phyloP scores from a whole-genome alignment of 2,888 invertebrate species.

The Mimas tiliae region DNA sequence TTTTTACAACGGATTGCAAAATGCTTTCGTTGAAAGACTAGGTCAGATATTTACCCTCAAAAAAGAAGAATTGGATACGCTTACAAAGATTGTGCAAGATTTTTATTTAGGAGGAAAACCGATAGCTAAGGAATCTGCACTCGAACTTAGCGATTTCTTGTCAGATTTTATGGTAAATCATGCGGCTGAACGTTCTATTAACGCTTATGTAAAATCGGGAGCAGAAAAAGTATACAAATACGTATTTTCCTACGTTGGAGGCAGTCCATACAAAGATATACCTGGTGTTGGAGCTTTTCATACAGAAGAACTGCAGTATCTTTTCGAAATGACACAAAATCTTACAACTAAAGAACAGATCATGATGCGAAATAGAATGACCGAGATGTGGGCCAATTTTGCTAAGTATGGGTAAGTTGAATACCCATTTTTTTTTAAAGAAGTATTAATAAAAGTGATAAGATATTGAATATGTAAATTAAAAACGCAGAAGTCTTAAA shows the following conservation, averaged over 20 bases:
- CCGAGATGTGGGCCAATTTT: constrained; percentile 59
- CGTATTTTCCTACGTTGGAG: constrained; percentile 52
- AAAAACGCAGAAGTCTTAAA: no score
- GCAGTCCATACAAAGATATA: constrained; percentile 44
- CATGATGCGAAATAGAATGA: constrained; percentile 53
- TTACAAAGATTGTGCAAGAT: constrained; percentile 39
- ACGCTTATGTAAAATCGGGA: constrained; percentile 45
- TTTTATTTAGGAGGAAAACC: constrained; percentile 49
- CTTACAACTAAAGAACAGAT: constrained; percentile 46
- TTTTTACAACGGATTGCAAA: constrained; percentile 37
- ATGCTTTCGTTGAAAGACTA: constrained; percentile 38
- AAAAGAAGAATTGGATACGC: constrained; percentile 35
- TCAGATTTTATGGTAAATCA: constrained; percentile 49
- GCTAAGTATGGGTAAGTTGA: constrained; percentile 57
- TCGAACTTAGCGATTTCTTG: constrained; percentile 48
- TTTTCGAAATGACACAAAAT: constrained; percentile 39
- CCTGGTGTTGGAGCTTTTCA: constrained; percentile 52
- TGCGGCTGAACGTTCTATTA: constrained; percentile 52
- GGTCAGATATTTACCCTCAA: constrained; percentile 36
- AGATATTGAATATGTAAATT: not conserved
- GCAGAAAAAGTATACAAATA: constrained; percentile 49
- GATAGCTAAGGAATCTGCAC: constrained; percentile 44
- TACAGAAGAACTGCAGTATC: constrained; percentile 52
- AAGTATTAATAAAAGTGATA: no score
- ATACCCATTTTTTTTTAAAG: no score